phyloP scores from a whole-genome alignment of 2,888 invertebrate species.

The Drosophila imparisetae region DNA sequence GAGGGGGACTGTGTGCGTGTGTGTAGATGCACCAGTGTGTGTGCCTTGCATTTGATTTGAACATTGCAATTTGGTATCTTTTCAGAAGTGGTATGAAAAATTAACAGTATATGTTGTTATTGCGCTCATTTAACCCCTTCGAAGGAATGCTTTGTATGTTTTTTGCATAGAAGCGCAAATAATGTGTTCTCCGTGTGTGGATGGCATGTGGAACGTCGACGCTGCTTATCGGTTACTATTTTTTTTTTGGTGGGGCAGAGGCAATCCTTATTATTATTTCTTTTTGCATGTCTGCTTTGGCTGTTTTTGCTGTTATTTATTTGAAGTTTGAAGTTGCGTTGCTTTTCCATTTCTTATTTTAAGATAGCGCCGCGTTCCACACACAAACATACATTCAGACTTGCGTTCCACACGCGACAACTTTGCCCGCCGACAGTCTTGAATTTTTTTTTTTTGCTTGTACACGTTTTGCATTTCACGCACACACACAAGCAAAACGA shows the following conservation, averaged over 20 bases:
- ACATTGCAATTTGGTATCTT: constrained; percentile 48
- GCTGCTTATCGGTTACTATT: constrained; percentile 19
- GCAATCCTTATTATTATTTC: constrained; percentile 16
- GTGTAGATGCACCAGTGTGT: constrained; percentile 47
- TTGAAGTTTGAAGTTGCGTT: constrained; percentile 19
- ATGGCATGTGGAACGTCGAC: constrained; percentile 83
- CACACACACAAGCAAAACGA: constrained; percentile 50
- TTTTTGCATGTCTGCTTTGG: constrained; percentile 13
- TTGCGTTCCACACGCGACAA: constrained; percentile 70
- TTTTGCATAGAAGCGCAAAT: constrained; percentile 57
- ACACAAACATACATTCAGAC: constrained; percentile 32
- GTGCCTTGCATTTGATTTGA: constrained; percentile 58
- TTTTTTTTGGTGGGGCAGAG: constrained; percentile 5
- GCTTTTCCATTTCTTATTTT: constrained; percentile 16
- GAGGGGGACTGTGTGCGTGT: constrained; percentile 14
- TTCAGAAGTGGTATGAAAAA: constrained; percentile 48
- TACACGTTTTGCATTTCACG: constrained; percentile 56
- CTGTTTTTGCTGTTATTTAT: constrained; percentile 58
- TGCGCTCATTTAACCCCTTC: constrained; percentile 74
- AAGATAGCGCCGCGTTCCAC: constrained; percentile 43
- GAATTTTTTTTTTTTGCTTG: constrained; percentile 29
- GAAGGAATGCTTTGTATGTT: constrained; percentile 65
- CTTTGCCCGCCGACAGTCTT: constrained; percentile 47
- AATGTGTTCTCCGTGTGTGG: constrained; percentile 65
- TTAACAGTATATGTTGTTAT: constrained; percentile 46